Evolutionary conservation across 2,888 invertebrate genomes (phyloP).

Genomic region (Arctia plantaginis): DNA sequence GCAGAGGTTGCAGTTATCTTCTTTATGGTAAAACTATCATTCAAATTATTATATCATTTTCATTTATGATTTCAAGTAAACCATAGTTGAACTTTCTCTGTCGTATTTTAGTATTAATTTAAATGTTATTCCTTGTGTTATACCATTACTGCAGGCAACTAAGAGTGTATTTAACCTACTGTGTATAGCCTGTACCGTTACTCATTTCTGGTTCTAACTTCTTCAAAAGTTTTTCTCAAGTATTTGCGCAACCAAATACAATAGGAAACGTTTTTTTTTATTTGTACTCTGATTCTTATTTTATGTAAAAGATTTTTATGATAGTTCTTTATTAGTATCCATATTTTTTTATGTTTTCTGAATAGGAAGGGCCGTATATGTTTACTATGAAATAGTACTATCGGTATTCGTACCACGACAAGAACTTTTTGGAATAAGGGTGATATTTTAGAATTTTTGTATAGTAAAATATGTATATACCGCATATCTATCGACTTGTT

Average conservation of each 20-base stretch:
- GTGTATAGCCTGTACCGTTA: not conserved
- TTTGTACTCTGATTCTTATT: conserved; percentile 37
- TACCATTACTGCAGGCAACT: too few relatives aligned
- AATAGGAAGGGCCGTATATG: not conserved
- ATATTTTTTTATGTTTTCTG: not conserved
- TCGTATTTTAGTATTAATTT: too few relatives aligned
- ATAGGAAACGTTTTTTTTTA: conserved; percentile 27
- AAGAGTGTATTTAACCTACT: not conserved
- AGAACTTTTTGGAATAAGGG: too few relatives aligned
- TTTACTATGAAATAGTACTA: not conserved
- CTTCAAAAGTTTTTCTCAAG: conserved; percentile 48
- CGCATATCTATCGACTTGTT: too few relatives aligned
- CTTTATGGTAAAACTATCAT: too few relatives aligned
- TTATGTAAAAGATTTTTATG: conserved; percentile 16
- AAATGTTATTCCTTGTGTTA: too few relatives aligned
- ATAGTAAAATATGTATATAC: too few relatives aligned
- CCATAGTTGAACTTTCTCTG: too few relatives aligned
- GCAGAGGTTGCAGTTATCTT: too few relatives aligned
- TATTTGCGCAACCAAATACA: conserved; percentile 48
- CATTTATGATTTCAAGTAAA: too few relatives aligned
- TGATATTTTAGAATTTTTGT: not conserved
- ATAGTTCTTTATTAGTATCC: not conserved
- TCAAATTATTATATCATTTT: too few relatives aligned
- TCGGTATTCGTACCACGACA: not conserved
- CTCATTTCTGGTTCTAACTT: conserved; percentile 27